Percentiles rank a stretch among this genome's conserved stretches.
Evolutionary conservation across 2,888 invertebrate species (phyloP).

Genomic region (Herminia tarsipennalis): DNA sequence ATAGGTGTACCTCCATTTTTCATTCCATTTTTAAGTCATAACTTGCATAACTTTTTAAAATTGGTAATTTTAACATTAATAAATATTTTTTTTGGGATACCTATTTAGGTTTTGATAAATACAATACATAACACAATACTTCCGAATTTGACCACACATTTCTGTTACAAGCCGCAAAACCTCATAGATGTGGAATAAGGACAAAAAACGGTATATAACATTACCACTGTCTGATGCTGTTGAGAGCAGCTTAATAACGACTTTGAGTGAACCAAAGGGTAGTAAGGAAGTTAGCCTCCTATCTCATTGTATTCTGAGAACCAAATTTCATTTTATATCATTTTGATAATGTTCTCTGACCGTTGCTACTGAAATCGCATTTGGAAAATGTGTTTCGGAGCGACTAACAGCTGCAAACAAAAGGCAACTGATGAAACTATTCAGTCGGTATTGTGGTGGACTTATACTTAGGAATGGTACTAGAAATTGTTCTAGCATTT

Average conservation of each 20-base stretch:
- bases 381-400: constrained; percentile 12
- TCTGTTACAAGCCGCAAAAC: no score
- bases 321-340: constrained; percentile 11
- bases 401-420: constrained; percentile 1
- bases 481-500: no score
- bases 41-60: no score
- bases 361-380: constrained; percentile 19
- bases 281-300: constrained; percentile 1
- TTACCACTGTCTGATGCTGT: constrained; percentile 1
- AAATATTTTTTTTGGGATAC: no score
- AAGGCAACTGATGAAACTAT: constrained; percentile 11
- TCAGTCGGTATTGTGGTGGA: not conserved
- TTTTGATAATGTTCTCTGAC: constrained; percentile 10
- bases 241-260: constrained; percentile 8
- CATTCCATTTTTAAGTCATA: no score
- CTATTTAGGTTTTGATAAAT: no score
- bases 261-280: constrained; percentile 23
- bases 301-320: constrained; percentile 9
- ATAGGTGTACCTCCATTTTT: no score
- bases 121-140: no score
- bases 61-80: no score
- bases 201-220: not conserved
- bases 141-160: no score
- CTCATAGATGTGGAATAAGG: no score
- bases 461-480: no score